Evolutionary conservation across 2,888 invertebrate genomes (phyloP), one percentile per base, ranked within the genome.

Genomic region (Camponotus fellah): DNA sequence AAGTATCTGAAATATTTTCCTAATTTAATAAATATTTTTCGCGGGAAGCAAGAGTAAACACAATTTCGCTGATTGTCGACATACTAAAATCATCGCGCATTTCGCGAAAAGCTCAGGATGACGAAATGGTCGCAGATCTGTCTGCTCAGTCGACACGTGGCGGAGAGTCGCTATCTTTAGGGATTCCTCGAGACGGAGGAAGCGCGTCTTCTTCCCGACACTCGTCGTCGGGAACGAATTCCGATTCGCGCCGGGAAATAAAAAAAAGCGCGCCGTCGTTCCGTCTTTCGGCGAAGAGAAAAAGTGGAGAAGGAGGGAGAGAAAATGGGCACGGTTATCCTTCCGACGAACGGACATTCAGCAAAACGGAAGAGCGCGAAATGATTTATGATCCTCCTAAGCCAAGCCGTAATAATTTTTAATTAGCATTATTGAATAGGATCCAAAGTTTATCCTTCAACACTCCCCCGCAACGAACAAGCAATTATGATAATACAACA

Each of bases 151-250:
- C 62, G 74, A 74, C 84, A 82, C 72, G 71, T 74, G 82, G 82
- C 77, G 37, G 56, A 53, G 53, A 56, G 76, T 65, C 69, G 82
- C 84, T 84, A 84, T 84, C 84, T 84, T 84, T 84, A 84, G 84
- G 82, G 75, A 62, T 75, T 74, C 75, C 60, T 49, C 75, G 46
- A 76, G 75, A 76, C 68, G 82, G 37, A 74, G 68, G 75, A 71
- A 53, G 32, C 58, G 49, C 58, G 69, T 75, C 82, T 46, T 56
- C 68, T 75, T 68, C 56, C 66, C 56, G 65, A 53, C 71, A 34
- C 65, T 53, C 71, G 21, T 14, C 43, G 46, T 21, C 66, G 62
- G 37, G 81, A 81, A 81, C 83, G 79, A 83, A 69, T 80, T 81
- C 74, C 81, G 32, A 81, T 75, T 74, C 76, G 81, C 43, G 64